These are phyloP conservation scores for Oncopodura yosiiana DNA, from an alignment of 1,140 invertebrate species.

Conservation along the genomic window DNA sequence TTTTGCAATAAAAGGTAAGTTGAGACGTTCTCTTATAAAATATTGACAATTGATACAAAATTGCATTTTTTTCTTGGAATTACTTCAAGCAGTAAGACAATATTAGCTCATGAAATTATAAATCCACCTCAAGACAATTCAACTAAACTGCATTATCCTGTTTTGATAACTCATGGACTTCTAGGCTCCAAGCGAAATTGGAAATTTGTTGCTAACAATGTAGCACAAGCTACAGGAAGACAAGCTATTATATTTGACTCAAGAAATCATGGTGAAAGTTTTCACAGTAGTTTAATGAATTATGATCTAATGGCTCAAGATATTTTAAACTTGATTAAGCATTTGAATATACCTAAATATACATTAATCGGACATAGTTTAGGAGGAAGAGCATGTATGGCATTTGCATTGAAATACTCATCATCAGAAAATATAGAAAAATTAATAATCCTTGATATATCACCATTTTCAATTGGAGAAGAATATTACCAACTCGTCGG, in stretches of 20 bases:
- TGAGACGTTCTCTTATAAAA: too few relatives aligned
- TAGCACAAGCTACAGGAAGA: constrained; percentile 51
- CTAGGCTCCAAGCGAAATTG: constrained; percentile 79
- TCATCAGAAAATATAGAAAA: constrained; percentile 66
- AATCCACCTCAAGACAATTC: too few relatives aligned
- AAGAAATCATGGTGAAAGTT: constrained; percentile 85
- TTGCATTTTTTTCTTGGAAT: too few relatives aligned
- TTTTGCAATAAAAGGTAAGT: too few relatives aligned
- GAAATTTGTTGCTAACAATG: constrained; percentile 63
- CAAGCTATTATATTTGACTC: constrained; percentile 71
- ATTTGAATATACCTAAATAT: constrained; percentile 51
- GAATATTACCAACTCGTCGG: too few relatives aligned
- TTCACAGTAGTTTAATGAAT: constrained; percentile 57
- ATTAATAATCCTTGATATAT: constrained; percentile 73
- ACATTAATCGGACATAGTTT: constrained; percentile 78
- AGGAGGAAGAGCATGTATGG: constrained; percentile 78
- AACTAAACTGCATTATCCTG: too few relatives aligned
- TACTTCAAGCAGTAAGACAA: too few relatives aligned
- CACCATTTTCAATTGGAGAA: constrained; percentile 57
- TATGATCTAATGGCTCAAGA: constrained; percentile 65
- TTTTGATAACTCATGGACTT: constrained; percentile 75
- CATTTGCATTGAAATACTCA: constrained; percentile 57
- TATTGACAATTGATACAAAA: too few relatives aligned
- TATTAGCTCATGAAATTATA: too few relatives aligned
- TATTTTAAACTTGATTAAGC: constrained; percentile 53